A percentile compares a stretch with the other conserved stretches of the same genome.
Evolutionary conservation across 2,888 invertebrate species (phyloP).

Genomic region (Papilio protenor): DNA sequence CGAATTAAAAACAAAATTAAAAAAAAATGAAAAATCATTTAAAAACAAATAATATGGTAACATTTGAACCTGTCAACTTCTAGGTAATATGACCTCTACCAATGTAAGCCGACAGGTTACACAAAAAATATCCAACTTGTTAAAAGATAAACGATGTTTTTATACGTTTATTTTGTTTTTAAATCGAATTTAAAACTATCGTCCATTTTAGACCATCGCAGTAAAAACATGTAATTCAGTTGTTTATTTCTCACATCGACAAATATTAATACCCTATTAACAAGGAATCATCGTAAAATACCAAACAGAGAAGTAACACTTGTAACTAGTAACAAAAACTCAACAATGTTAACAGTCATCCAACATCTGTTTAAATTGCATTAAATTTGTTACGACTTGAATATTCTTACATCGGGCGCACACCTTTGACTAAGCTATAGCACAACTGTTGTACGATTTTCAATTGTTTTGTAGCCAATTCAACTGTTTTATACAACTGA

Average conservation of each 20-base stretch:
- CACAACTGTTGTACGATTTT: too few species aligned
- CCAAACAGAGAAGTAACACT: constrained; percentile 11
- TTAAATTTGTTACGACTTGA: background rate
- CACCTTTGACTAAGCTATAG: too few species aligned
- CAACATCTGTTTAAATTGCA: background rate
- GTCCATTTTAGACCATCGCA: background rate
- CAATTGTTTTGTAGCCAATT: too few species aligned
- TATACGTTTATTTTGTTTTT: background rate
- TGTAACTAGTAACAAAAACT: background rate
- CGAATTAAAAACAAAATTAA: too few species aligned
- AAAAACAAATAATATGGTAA: too few species aligned
- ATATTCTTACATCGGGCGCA: too few species aligned
- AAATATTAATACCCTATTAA: background rate
- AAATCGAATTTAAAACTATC: background rate
- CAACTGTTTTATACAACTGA: too few species aligned
- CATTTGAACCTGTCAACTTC: background rate
- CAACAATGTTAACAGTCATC: background rate
- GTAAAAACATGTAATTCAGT: constrained; percentile 16
- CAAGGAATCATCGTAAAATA: background rate
- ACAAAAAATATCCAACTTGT: background rate
- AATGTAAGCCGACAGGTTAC: background rate
- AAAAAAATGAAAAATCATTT: too few species aligned
- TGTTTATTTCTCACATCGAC: constrained; percentile 22
- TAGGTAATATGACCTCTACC: background rate
- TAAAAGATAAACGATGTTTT: background rate